Evolutionary conservation across 1,140 invertebrate genomes (phyloP).

Genomic region (Nephila pilipes): DNA sequence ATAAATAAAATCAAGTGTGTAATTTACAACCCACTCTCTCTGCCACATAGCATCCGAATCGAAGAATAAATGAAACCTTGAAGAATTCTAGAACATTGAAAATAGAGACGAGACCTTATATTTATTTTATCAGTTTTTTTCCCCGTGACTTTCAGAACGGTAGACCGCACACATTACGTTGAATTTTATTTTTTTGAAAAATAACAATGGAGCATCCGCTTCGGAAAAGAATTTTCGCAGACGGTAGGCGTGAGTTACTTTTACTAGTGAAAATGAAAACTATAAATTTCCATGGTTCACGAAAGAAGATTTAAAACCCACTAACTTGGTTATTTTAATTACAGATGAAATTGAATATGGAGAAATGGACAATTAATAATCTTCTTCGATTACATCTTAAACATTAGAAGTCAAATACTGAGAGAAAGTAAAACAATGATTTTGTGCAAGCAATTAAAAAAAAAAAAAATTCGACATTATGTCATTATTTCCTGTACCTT

Average conservation of each 20-base stretch:
- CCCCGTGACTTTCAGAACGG: not conserved
- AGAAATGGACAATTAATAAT: no score
- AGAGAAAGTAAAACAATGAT: no score
- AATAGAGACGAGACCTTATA: not conserved
- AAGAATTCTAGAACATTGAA: not conserved
- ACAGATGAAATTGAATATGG: no score
- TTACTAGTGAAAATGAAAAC: not conserved
- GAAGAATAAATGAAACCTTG: not conserved
- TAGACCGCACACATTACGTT: not conserved
- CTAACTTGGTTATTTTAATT: no score
- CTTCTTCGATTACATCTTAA: no score
- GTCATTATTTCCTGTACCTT: no score
- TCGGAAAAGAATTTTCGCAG: not conserved
- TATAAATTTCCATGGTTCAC: no score
- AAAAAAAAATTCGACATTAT: no score
- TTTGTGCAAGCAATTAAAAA: no score
- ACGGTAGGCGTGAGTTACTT: not conserved
- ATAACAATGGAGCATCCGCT: not conserved
- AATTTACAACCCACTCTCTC: constrained; percentile 1
- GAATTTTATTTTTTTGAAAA: not conserved
- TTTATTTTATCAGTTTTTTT: not conserved
- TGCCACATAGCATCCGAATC: not conserved
- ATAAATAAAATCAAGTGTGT: not conserved
- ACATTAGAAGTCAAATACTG: no score
- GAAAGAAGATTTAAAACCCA: no score